Percentiles rank a stretch among this genome's conserved stretches.
phyloP scores from a whole-genome alignment of 2,797 vertebrate genomes.

The Anolis apletophallus region DNA sequence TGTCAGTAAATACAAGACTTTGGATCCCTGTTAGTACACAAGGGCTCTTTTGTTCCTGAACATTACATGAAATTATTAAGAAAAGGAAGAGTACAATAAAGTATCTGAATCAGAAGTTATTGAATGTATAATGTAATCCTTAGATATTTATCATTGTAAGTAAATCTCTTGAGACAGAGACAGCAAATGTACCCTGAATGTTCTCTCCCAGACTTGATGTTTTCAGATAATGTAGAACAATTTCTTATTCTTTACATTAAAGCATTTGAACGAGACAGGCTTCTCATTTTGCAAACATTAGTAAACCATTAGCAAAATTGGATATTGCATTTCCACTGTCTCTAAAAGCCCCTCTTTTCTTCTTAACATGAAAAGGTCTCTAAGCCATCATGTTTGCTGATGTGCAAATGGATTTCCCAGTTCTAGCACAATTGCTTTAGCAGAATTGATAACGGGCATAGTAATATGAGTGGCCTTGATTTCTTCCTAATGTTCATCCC shows the following conservation, averaged over 20 bases:
- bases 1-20: neutral
- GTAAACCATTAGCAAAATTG: slow-evolving; percentile 56
- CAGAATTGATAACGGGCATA: slow-evolving; percentile 68
- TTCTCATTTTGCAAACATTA: slow-evolving; percentile 52
- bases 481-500: slow-evolving; percentile 75
- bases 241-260: slow-evolving; percentile 36
- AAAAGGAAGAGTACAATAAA: slow-evolving; percentile 53
- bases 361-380: slow-evolving; percentile 61
- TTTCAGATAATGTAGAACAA: slow-evolving; percentile 53
- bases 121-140: slow-evolving; percentile 48
- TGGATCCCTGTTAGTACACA: neutral
- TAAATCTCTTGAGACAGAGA: slow-evolving; percentile 37
- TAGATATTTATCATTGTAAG: slow-evolving; percentile 44
- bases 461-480: slow-evolving; percentile 76
- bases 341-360: slow-evolving; percentile 60
- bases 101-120: neutral
- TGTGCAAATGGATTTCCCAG: slow-evolving; percentile 68
- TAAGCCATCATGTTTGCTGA: slow-evolving; percentile 60
- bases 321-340: slow-evolving; percentile 39
- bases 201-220: slow-evolving; percentile 47
- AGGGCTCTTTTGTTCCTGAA: slow-evolving; percentile 19
- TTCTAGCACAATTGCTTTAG: slow-evolving; percentile 67
- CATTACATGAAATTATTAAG: slow-evolving; percentile 50
- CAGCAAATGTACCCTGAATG: slow-evolving; percentile 37
- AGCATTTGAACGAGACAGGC: slow-evolving; percentile 40